Percentiles rank a stretch among this genome's conserved stretches.
phyloP scores from a whole-genome alignment of 2,888 invertebrate genomes.

The Glyphotaelius pellucidus region DNA sequence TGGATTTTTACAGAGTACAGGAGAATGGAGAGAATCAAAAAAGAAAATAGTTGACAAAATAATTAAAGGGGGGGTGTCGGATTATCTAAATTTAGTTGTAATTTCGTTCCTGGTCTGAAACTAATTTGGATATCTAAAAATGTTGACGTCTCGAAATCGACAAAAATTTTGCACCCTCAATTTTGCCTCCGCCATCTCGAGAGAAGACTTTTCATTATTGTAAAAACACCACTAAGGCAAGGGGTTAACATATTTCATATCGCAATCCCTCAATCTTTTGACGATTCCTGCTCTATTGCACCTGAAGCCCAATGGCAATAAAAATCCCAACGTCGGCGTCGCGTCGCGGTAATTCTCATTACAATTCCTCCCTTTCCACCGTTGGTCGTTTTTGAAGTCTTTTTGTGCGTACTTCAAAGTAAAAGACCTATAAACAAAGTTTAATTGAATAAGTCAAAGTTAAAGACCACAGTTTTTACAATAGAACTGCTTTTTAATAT shows the following conservation, averaged over 20 bases:
- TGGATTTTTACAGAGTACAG: too few species aligned
- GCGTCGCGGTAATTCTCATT: neutral
- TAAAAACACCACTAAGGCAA: neutral
- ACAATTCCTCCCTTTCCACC: neutral
- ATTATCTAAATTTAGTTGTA: neutral
- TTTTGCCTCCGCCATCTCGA: neutral
- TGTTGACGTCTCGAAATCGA: neutral
- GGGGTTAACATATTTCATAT: neutral
- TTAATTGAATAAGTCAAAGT: constrained; percentile 2
- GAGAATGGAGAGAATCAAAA: too few species aligned
- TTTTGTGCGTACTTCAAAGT: neutral
- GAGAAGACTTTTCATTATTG: neutral
- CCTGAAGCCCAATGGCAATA: neutral
- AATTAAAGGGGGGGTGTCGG: neutral
- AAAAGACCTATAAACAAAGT: neutral
- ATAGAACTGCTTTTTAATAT: neutral
- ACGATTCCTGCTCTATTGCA: neutral
- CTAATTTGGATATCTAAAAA: neutral
- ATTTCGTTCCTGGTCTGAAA: neutral
- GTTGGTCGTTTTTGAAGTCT: neutral
- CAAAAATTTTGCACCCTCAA: neutral
- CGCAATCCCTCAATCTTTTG: neutral
- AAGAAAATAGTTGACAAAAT: neutral
- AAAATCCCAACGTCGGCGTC: neutral
- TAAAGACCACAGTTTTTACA: neutral